Evolutionary conservation across 2,888 invertebrate genomes (phyloP), one percentile per base, ranked within the genome.

Genomic region (Cheilosia impressa): DNA sequence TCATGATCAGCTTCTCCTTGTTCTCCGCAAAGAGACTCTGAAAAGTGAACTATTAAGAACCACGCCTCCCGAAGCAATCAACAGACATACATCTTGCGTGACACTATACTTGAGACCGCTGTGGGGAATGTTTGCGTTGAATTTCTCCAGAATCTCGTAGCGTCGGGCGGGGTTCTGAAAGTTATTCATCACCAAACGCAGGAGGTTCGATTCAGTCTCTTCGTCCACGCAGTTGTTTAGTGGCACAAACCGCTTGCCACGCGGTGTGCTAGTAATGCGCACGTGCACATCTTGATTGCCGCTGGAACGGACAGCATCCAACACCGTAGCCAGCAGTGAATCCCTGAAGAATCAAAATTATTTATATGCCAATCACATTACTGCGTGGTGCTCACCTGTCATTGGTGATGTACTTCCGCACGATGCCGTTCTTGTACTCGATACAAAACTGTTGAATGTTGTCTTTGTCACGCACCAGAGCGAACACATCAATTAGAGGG

Each of bases 211-310:
- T 93, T 99, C 99, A 0, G 98, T 96, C 93, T 99, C 99, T 93
- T 99, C 99, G 90, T 99, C 99, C 1, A 99, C 97, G 0, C 96
- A 95, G 84, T 96, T 95, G 90, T 96, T 96, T 73, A 98, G 93
- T 7, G 99, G 99, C 27, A 98, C 97, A 85, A 98, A 94, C 77
- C 99, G 94, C 90, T 96, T 96, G 0, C 98, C 98, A 81, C 98
- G 94, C 62, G 97, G 95, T 22, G 98, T 97, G 43, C 94, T 94
- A 79, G 94, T 94, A 93, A 98, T 98, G 78, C 97, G 96, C 17
- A 99, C 97, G 92, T 98, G 98, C 4, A 99, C 97, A 93, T 99
- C 98, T 89, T 97, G 95, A 92, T 99, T 99, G 0, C 99, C 99
- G 45, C 98, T 97, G 1, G 98, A 98, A 83, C 99, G 94, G 15